phyloP scores from a whole-genome alignment of 2,888 invertebrate genomes.

The Drosophila mercatorum region DNA sequence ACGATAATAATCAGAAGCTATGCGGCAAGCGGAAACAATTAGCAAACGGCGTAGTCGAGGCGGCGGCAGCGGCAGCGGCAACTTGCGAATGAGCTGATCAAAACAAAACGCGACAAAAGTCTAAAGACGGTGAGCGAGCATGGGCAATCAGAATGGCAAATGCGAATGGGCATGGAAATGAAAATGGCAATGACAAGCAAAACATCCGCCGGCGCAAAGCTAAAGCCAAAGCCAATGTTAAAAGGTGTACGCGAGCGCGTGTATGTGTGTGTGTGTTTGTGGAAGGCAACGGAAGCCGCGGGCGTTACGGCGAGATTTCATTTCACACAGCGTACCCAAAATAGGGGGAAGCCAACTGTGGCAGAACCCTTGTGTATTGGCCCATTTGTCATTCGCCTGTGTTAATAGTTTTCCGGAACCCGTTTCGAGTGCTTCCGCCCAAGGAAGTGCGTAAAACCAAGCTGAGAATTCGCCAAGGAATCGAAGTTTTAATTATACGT shows the following conservation, averaged over 20 bases:
- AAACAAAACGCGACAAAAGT: constrained; percentile 69
- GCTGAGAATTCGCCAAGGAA: constrained; percentile 54
- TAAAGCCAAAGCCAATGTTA: constrained; percentile 43
- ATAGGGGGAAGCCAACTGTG: constrained; percentile 25
- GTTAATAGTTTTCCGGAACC: constrained; percentile 77
- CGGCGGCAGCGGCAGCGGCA: constrained; percentile 6
- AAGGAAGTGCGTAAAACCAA: constrained; percentile 71
- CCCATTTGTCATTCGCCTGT: constrained; percentile 63
- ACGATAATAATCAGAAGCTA: constrained; percentile 62
- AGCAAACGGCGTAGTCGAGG: constrained; percentile 35
- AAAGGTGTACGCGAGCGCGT: constrained; percentile 29
- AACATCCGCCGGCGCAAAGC: constrained; percentile 67
- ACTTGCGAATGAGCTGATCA: constrained; percentile 70
- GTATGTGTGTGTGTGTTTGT: constrained; percentile 9
- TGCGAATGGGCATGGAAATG: constrained; percentile 32
- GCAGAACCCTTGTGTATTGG: constrained; percentile 52
- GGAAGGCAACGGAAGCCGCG: constrained; percentile 55
- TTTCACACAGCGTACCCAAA: constrained; percentile 24
- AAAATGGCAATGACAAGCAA: constrained; percentile 55
- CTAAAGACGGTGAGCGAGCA: constrained; percentile 17
- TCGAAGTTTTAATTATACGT: constrained; percentile 58
- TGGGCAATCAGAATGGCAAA: constrained; percentile 21
- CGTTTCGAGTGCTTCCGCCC: constrained; percentile 64
- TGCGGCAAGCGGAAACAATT: constrained; percentile 74
- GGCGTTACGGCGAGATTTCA: constrained; percentile 42